Percentiles rank a stretch among this genome's conserved stretches.
Evolutionary conservation across 64 coral and sea anemone species (phyloP).

Genomic region (Exaiptasia diaphana): DNA sequence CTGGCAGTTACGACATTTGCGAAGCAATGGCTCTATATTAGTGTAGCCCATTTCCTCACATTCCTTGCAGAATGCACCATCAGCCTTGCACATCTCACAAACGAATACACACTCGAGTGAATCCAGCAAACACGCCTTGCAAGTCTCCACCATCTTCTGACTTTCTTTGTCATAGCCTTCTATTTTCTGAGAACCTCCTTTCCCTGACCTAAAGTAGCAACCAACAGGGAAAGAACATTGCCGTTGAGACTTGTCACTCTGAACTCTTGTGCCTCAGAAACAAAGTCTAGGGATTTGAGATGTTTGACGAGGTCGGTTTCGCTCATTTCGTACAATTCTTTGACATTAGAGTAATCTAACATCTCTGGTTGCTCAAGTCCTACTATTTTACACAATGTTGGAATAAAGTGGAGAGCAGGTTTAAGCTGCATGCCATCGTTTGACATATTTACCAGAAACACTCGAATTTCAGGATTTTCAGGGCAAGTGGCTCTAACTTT

Average conservation of each 20-base stretch:
- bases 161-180: neutral
- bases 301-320: constrained; percentile 1
- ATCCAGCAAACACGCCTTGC: constrained; percentile 4
- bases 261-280: constrained; percentile 41
- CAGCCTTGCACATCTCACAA: neutral
- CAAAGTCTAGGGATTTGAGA: constrained; percentile 39
- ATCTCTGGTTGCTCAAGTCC: neutral
- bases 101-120: neutral
- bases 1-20: constrained; percentile 39
- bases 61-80: neutral
- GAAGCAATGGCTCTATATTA: neutral
- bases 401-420: neutral
- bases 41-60: constrained; percentile 8
- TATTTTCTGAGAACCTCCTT: constrained; percentile 17
- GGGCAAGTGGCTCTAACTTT: neutral
- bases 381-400: neutral
- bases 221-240: constrained; percentile 38
- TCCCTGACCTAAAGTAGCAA: constrained; percentile 35
- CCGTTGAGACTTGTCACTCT: constrained; percentile 11
- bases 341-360: neutral
- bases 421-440: neutral
- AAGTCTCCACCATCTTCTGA: neutral
- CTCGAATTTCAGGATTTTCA: neutral
- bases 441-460: neutral
- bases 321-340: constrained; percentile 12